A percentile compares a stretch with the other conserved stretches of the same genome.
phyloP scores from a whole-genome alignment of 2,113 vertebrate species.

The Myotis yumanensis region DNA sequence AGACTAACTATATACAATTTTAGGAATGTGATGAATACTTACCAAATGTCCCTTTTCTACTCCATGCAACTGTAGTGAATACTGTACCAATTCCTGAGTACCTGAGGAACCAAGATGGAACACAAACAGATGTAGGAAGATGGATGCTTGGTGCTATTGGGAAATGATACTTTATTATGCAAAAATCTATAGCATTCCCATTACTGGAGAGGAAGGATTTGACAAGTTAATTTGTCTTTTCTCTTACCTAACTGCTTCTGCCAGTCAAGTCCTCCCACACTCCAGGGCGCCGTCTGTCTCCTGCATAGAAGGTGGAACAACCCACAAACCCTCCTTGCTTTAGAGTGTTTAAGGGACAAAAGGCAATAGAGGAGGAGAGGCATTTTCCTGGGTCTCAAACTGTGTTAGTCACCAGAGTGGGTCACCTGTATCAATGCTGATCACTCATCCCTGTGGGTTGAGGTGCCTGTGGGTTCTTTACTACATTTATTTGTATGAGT shows the following conservation, averaged over 20 bases:
- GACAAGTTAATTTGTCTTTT: slow-evolving; percentile 43
- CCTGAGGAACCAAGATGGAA: neutral
- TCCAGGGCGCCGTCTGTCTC: neutral
- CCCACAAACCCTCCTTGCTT: neutral
- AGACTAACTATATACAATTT: neutral
- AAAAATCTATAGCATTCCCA: slow-evolving; percentile 14
- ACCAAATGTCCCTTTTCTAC: neutral
- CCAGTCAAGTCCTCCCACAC: neutral
- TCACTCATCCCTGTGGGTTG: neutral
- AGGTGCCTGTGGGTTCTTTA: neutral
- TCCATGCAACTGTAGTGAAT: neutral
- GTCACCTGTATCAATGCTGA: neutral
- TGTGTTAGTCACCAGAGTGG: neutral
- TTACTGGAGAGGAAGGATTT: neutral
- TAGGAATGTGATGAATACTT: neutral
- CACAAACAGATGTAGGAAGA: slow-evolving; percentile 21
- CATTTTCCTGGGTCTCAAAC: neutral
- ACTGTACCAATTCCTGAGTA: neutral
- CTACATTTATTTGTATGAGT: neutral
- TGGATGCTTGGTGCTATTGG: neutral
- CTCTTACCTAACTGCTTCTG: slow-evolving; percentile 31
- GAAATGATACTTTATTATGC: neutral
- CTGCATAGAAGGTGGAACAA: neutral
- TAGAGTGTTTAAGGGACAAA: neutral
- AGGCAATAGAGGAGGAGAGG: neutral